Evolutionary conservation across 2,113 vertebrate species (phyloP), one percentile per base, ranked within the genome.

Genomic region (Hucho hucho): DNA sequence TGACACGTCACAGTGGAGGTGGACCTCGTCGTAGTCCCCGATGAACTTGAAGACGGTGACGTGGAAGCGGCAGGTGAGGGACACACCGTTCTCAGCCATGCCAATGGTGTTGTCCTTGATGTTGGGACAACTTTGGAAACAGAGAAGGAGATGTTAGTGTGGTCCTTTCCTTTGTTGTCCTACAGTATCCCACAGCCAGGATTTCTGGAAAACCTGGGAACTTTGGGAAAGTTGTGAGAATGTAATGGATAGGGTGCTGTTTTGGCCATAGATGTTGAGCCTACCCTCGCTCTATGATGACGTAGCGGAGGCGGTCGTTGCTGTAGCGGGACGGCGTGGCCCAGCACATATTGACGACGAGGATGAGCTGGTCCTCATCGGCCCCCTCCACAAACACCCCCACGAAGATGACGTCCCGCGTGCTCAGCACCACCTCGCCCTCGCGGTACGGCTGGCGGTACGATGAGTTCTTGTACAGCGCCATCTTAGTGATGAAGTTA

Each of bases 11-110:
- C 98, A 99, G 88, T 99, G 98, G 20, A 99, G 95, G 78, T 99
- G 98, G 56, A 99, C 96, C 86, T 99, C 96, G 0, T 98, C 96
- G 0, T 99, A 98, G 81, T 99, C 97, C 0, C 98, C 98, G 0
- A 99, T 99, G 93, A 99, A 99, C 89, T 99, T 99, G 88, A 99
- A 99, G 81, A 99, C 98, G 0, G 97, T 98, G 84, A 99, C 95
- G 0, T 99, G 98, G 86, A 99, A 99, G 75, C 98, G 97, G 20
- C 98, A 99, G 1, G 97, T 99, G 64, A 99, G 88, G 0, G 97
- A 99, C 28, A 99, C 94, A 0, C 95, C 98, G 0, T 99, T 99
- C 87, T 99, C 97, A 65, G 97, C 97, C 70, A 99, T 98, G 81
- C 95, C 96, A 0, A 99, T 98, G 81, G 98, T 99, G 90, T 96